A percentile compares a stretch with the other conserved stretches of the same genome.
These are phyloP conservation scores for Chrysogorgia sp. DNA, from an alignment of 92 coral and sea anemone species.

Conservation along the genomic window DNA sequence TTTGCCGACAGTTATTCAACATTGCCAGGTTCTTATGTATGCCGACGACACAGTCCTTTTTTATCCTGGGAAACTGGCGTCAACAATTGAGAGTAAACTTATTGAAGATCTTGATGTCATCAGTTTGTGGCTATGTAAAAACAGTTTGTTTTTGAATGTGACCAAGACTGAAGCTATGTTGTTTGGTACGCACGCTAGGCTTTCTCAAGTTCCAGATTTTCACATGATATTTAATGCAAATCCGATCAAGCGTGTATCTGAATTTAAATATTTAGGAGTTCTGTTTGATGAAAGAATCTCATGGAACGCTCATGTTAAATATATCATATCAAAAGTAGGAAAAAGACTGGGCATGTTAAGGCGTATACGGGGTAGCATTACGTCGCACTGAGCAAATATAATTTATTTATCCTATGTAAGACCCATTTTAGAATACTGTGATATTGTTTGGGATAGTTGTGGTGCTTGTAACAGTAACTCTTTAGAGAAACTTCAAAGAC, in stretches of 20 bases:
- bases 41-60: slow-evolving; percentile 38
- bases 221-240: slow-evolving; percentile 16
- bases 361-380: slow-evolving; percentile 39
- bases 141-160: slow-evolving; percentile 6
- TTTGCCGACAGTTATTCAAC: background rate
- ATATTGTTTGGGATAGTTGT: slow-evolving; percentile 47
- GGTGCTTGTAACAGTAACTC: slow-evolving; percentile 26
- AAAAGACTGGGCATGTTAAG: slow-evolving; percentile 58
- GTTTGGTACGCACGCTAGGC: slow-evolving; percentile 15
- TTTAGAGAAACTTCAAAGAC: slow-evolving; percentile 43
- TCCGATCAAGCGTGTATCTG: slow-evolving; percentile 38
- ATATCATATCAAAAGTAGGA: slow-evolving; percentile 42
- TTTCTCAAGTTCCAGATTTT: slow-evolving; percentile 2
- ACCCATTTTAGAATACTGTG: slow-evolving; percentile 42
- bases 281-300: slow-evolving; percentile 35
- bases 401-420: slow-evolving; percentile 26
- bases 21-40: slow-evolving; percentile 22
- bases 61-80: slow-evolving; percentile 9
- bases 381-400: slow-evolving; percentile 38
- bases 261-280: slow-evolving; percentile 43
- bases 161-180: slow-evolving; percentile 41
- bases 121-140: slow-evolving; percentile 7
- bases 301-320: slow-evolving; percentile 39
- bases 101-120: slow-evolving; percentile 7
- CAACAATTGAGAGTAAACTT: background rate